A percentile compares a stretch with the other conserved stretches of the same genome.
Evolutionary conservation across 2,113 vertebrate species (phyloP).

Genomic region (Catharus fuscescens): DNA sequence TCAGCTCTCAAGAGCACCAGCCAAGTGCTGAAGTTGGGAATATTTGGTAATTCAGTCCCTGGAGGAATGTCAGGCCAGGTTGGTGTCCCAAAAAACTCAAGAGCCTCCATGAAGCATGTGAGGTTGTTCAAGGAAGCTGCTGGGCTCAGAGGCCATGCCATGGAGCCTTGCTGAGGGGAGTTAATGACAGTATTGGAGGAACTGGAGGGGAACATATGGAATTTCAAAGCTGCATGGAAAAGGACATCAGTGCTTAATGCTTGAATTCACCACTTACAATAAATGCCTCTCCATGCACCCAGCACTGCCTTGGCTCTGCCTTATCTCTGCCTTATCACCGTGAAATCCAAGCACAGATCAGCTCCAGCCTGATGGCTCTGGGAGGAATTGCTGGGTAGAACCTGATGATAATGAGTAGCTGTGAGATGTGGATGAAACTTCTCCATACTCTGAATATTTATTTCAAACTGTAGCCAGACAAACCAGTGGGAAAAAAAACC

Average conservation of each 20-base stretch:
- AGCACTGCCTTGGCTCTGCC: not conserved
- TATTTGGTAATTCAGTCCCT: not conserved
- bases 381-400: not conserved
- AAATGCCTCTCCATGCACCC: not conserved
- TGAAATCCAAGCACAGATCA: not conserved
- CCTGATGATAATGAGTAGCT: not conserved
- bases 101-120: not conserved
- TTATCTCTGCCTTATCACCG: not conserved
- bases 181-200: not conserved
- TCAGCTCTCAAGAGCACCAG: not conserved
- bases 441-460: not conserved
- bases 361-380: not conserved
- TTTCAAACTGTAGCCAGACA: not conserved
- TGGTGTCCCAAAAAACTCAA: not conserved
- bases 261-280: not conserved
- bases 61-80: not conserved
- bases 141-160: not conserved
- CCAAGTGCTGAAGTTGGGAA: not conserved
- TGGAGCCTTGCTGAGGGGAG: not conserved
- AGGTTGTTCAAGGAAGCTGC: not conserved
- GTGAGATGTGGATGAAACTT: not conserved
- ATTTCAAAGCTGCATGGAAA: slow-evolving; percentile 23
- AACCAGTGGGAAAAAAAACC: slow-evolving; percentile 24
- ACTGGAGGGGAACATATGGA: not conserved
- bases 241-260: not conserved